phyloP scores from a whole-genome alignment of 1,140 invertebrate genomes.

The Atopsyche davidsoni region DNA sequence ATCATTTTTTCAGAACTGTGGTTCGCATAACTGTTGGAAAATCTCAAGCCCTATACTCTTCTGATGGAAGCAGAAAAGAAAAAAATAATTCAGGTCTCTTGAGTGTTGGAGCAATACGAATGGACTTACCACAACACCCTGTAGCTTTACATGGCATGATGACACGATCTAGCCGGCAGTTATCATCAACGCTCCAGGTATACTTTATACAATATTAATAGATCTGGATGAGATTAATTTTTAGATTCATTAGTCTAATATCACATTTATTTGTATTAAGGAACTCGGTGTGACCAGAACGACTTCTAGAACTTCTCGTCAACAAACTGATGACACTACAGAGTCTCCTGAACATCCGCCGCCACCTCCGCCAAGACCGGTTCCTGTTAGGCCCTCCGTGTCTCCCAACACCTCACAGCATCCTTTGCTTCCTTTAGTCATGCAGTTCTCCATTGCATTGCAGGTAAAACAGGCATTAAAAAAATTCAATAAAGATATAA shows the following conservation, averaged over 20 bases:
- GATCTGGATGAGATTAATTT: no score
- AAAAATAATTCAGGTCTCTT: slow-evolving; percentile 77
- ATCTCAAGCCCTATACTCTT: slow-evolving; percentile 86
- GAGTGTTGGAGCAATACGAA: slow-evolving; percentile 80
- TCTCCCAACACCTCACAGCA: slow-evolving; percentile 24
- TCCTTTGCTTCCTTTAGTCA: slow-evolving; percentile 66
- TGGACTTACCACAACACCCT: slow-evolving; percentile 95
- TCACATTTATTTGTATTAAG: slow-evolving; percentile 33
- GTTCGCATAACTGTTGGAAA: slow-evolving; percentile 89
- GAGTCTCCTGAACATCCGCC: slow-evolving; percentile 47
- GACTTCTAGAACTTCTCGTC: slow-evolving; percentile 64
- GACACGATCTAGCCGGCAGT: slow-evolving; percentile 86
- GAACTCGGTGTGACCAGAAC: slow-evolving; percentile 74
- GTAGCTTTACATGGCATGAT: slow-evolving; percentile 96
- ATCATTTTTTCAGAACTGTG: slow-evolving; percentile 62
- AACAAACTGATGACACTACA: slow-evolving; percentile 49
- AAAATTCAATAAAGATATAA: no score
- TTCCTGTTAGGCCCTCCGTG: slow-evolving; percentile 35
- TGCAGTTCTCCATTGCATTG: slow-evolving; percentile 77
- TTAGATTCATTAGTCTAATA: slow-evolving; percentile 1
- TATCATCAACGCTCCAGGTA: slow-evolving; percentile 84
- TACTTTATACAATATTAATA: no score
- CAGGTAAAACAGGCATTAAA: slow-evolving; percentile 56
- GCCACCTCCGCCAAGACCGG: slow-evolving; percentile 36
- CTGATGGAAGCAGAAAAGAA: slow-evolving; percentile 66